phyloP scores from a whole-genome alignment of 2,888 invertebrate genomes.

The Andrena minutula region DNA sequence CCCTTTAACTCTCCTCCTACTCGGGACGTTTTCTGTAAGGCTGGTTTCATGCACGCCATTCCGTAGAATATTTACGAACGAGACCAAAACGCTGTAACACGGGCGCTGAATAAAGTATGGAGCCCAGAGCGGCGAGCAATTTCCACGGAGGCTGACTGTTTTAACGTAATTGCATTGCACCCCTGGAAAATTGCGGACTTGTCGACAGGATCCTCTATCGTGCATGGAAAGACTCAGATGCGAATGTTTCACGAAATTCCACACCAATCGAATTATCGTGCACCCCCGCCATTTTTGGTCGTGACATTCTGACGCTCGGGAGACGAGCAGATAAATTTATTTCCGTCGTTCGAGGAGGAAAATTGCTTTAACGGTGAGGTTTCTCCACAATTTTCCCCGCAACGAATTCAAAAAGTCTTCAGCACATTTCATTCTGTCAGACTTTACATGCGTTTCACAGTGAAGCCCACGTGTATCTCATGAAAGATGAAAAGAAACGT shows the following conservation, averaged over 20 bases:
- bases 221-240: neutral
- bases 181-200: constrained; percentile 5
- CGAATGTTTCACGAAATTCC: constrained; percentile 21
- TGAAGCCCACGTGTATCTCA: too few relatives aligned
- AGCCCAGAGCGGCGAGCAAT: constrained; percentile 26
- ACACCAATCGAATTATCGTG: constrained; percentile 19
- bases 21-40: constrained; percentile 17
- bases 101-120: constrained; percentile 16
- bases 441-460: too few relatives aligned
- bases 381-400: too few relatives aligned
- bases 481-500: too few relatives aligned
- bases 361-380: too few relatives aligned
- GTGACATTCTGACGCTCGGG: too few relatives aligned
- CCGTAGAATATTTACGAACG: constrained; percentile 6
- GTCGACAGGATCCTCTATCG: constrained; percentile 15
- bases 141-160: constrained; percentile 21
- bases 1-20: neutral
- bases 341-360: too few relatives aligned
- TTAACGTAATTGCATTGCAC: constrained; percentile 46
- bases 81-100: constrained; percentile 33
- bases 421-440: too few relatives aligned
- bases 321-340: too few relatives aligned
- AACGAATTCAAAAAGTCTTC: too few relatives aligned
- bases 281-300: neutral
- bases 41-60: constrained; percentile 6